Conservation (phyloP, 2,797 vertebrate species). For the Australoheros facetus region DNA sequence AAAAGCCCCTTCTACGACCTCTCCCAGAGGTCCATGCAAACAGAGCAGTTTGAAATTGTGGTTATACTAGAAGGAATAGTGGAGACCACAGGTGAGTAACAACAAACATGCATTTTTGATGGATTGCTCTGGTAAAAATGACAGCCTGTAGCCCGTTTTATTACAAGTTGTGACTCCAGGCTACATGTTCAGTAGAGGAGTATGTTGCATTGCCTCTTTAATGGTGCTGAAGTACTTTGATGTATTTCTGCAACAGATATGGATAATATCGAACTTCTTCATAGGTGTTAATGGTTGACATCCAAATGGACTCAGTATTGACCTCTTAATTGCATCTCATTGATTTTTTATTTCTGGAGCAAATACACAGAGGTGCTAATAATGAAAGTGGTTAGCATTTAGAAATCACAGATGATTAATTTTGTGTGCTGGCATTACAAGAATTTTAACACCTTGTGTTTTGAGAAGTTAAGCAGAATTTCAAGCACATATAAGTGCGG, state of each 20-base stretch:
- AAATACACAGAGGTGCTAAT: slow-evolving; percentile 35
- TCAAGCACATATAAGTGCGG: neutral
- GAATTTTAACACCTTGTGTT: slow-evolving; percentile 6
- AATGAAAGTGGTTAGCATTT: slow-evolving; percentile 33
- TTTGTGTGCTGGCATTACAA: slow-evolving; percentile 10
- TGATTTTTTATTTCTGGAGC: slow-evolving; percentile 54
- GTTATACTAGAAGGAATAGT: slow-evolving; percentile 99
- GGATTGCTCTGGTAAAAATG: slow-evolving; percentile 3
- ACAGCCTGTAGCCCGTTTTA: neutral
- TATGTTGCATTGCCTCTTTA: slow-evolving; percentile 10
- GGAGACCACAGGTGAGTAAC: slow-evolving; percentile 94
- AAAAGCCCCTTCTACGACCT: slow-evolving; percentile 99
- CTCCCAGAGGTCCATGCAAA: slow-evolving; percentile 97
- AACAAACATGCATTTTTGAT: neutral
- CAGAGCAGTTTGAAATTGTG: slow-evolving; percentile 98
- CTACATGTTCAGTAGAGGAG: neutral
- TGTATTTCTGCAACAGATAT: slow-evolving; percentile 15
- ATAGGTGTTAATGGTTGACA: slow-evolving; percentile 36
- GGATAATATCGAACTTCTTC: slow-evolving; percentile 14
- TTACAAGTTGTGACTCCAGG: slow-evolving; percentile 25
- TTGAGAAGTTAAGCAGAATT: slow-evolving; percentile 5
- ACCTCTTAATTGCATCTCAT: slow-evolving; percentile 64
- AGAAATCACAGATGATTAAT: slow-evolving; percentile 37
- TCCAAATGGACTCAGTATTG: slow-evolving; percentile 43
- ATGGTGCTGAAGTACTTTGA: neutral